Percentiles rank a stretch among this genome's conserved stretches.
Conservation (phyloP, 2,113 vertebrate species). For the Apodemus sylvaticus region DNA sequence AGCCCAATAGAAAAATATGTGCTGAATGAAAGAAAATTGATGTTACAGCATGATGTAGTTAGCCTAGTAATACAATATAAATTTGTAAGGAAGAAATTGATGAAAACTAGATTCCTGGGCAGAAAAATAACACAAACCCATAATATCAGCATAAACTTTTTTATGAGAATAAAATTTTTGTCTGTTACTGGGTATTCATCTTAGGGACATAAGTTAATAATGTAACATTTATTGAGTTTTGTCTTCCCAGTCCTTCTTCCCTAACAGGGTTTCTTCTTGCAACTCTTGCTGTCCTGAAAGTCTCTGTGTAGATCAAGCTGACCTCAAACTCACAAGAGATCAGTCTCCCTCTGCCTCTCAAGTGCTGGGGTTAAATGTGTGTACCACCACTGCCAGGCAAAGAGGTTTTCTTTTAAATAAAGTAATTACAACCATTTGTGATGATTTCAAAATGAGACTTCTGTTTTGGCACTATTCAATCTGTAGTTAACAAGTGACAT, state of each 20-base stretch:
- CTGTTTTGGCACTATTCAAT: conserved; percentile 21
- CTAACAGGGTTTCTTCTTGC: not conserved
- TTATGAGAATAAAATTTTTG: not conserved
- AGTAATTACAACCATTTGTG: conserved; percentile 31
- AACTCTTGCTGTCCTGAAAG: not conserved
- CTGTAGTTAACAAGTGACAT: conserved; percentile 11
- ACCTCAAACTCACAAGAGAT: not conserved
- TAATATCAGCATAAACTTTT: not conserved
- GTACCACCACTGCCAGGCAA: not conserved
- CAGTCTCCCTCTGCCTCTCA: not conserved
- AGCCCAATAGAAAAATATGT: not conserved
- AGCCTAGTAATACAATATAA: not conserved
- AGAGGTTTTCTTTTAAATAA: conserved; percentile 21
- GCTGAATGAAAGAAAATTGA: conserved; percentile 7
- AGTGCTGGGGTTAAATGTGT: not conserved
- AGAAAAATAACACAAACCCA: conserved; percentile 27
- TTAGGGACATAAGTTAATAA: not conserved
- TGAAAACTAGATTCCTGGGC: conserved; percentile 14
- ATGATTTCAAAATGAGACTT: conserved; percentile 8
- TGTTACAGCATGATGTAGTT: not conserved
- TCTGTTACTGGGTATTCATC: not conserved
- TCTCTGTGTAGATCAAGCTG: not conserved
- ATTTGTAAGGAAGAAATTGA: not conserved
- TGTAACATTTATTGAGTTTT: not conserved
- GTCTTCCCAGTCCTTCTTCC: not conserved